Evolutionary conservation across 2,888 invertebrate species (phyloP), one percentile per base, ranked within the genome.

Genomic region (Perizoma affinitatum): DNA sequence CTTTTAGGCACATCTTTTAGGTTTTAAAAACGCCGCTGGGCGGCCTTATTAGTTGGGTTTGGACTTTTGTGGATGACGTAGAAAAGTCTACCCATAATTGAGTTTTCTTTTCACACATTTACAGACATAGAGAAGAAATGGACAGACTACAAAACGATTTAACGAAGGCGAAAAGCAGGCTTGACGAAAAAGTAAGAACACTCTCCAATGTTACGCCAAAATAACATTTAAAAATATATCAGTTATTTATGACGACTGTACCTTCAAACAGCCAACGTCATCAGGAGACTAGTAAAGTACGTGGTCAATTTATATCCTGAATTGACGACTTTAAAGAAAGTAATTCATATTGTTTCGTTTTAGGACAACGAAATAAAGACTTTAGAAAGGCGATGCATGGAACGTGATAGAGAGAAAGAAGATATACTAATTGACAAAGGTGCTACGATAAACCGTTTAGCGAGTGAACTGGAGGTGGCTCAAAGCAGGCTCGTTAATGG

Each of bases 361-460:
- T 66, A 93, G 84, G 89, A 93, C 50, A 90, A 87, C 48, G 94
- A 94, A 74, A 81, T 93, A 49, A 93, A 93, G 63, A 80, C 81
- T n/a, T 77, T 94, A 64, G 93, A 93, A 65, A 83, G 88, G 42
- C 91, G 88, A 8, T 94, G 93, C 68, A 87, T 87, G 71, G 94
- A 95, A 38, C 81, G 93, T 3, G 94, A 95, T 51, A 85, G 92
- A 65, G 93, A 93, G 11, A 94, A 95, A 54, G 95, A 95, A 72
- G 84, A 89, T 4, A 84, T 95, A 65, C 73, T 95, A 46, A 88
- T 94, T 49, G 95, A 95, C 45, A 95, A 95, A 66, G 93, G 93
- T 0, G 89, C 92, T 0, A 94, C 93, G 10, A 94, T 95, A 61
- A 95, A 95, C 79, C 89, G 93, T 47, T 71, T 95, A n/a, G 94